Base-by-base conservation (phyloP, 2,888 invertebrate genomes). In the Melieria crassipennis region DNA sequence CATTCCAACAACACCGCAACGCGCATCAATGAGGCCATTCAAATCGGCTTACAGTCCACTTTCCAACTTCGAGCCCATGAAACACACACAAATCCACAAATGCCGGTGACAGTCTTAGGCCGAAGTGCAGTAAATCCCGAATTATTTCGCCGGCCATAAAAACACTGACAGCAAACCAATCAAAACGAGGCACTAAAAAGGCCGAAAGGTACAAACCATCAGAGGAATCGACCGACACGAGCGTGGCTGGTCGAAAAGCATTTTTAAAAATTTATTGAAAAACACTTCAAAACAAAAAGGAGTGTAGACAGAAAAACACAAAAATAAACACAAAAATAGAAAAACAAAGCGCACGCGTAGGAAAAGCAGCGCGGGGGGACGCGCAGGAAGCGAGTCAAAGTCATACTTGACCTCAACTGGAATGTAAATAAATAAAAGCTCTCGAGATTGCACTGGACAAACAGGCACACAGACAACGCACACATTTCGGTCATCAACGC, bases 361-460 rank as follows among this genome's bases (percentile, higher is more conserved):
- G 30, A 30, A 30, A 3, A 30, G 30, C 30, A 30, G 30, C 30
- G 30, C 30, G 30, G 30, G 30, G 16, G 30, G 30, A 30, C 30
- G 30, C 30, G 30, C 30, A 30, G 30, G 30, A 30, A 30, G 30
- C 30, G 30, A 30, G 30, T 30, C 30, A 30, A 69, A 70, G 65
- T 13, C 69, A 65, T 58, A 70, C 74, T 74, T 72, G 74, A 74
- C 72, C 72, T 74, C 74, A 72, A 65, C 62, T 68, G 70, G 74
- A 72, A 72, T 70, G 70, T 70, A 72, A 74, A 72, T 72, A 72
- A 73, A 67, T 60, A 61, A 69, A 71, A 74, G 72, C 74, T 74
- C 74, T 74, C 72, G 72, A 74, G 67, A 71, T 57, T 65, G 65
- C 62, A 70, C 57, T 67, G n/a, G 43, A 61, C 69, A 70, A 71